phyloP scores from a whole-genome alignment of 1,140 invertebrate genomes.

The Ditylenchus dipsaci region DNA sequence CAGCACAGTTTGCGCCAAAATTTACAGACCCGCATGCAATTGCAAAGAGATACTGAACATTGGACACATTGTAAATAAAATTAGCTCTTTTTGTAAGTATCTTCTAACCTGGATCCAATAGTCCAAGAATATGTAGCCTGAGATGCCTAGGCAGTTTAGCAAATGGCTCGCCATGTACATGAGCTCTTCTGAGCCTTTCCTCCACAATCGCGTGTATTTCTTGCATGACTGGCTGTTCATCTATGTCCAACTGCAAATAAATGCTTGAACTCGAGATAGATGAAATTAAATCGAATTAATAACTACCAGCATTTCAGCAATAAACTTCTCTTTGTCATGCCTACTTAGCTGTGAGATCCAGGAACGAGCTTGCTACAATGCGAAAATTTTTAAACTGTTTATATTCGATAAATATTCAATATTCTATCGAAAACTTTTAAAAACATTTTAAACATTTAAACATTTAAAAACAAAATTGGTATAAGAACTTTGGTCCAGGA shows the following conservation, averaged over 20 bases:
- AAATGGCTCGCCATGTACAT: slow-evolving; percentile 58
- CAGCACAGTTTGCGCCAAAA: slow-evolving; percentile 27
- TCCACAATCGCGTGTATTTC: neutral
- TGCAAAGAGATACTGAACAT: slow-evolving; percentile 23
- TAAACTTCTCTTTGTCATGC: neutral
- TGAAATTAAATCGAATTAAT: neutral
- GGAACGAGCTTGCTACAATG: neutral
- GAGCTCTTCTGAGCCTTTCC: neutral
- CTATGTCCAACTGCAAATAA: neutral
- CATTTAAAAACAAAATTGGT: no score
- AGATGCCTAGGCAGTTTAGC: slow-evolving; percentile 61
- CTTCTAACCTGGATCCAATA: slow-evolving; percentile 62
- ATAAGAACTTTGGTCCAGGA: no score
- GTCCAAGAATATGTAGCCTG: slow-evolving; percentile 61
- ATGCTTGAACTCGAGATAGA: neutral
- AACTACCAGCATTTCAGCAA: neutral
- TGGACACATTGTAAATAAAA: neutral
- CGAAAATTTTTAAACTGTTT: no score
- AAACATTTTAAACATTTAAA: no score
- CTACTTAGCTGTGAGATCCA: neutral
- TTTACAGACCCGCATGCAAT: slow-evolving; percentile 20
- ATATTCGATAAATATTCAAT: no score
- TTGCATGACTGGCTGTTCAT: neutral
- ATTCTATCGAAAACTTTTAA: no score
- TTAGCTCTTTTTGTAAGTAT: slow-evolving; percentile 1